A percentile compares a stretch with the other conserved stretches of the same genome.
Evolutionary conservation across 2,888 invertebrate species (phyloP).

Genomic region (Quadroppia sp.): DNA sequence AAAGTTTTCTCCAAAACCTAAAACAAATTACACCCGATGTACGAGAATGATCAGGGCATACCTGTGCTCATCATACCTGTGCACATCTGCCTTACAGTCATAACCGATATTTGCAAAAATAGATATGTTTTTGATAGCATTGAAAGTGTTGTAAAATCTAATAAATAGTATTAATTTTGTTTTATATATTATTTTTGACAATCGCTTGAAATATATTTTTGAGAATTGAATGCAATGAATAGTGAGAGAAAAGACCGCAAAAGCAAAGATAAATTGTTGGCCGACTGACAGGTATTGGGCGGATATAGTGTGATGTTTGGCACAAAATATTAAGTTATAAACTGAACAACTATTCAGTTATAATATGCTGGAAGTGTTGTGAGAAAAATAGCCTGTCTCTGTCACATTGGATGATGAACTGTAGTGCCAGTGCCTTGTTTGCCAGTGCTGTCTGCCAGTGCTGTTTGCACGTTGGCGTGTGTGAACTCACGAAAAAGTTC

Average conservation of each 20-base stretch:
- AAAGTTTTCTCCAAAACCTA: no score
- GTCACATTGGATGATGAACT: slow-evolving; percentile 34
- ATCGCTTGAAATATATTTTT: slow-evolving; percentile 24
- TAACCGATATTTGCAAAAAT: neutral
- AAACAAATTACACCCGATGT: no score
- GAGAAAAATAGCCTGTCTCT: slow-evolving; percentile 38
- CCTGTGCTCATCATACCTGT: no score
- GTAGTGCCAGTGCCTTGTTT: slow-evolving; percentile 30
- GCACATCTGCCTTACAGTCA: neutral
- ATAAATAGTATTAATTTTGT: slow-evolving; percentile 10
- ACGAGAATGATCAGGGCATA: no score
- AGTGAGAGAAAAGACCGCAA: neutral
- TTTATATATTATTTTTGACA: slow-evolving; percentile 23
- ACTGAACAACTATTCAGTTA: slow-evolving; percentile 17
- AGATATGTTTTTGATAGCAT: neutral
- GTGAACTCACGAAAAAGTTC: slow-evolving; percentile 33
- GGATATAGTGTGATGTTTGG: slow-evolving; percentile 31
- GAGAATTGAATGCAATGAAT: neutral
- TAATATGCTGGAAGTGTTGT: slow-evolving; percentile 30
- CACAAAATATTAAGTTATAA: slow-evolving; percentile 36
- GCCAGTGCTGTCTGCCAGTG: neutral
- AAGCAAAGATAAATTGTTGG: slow-evolving; percentile 26
- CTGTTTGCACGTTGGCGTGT: slow-evolving; percentile 23
- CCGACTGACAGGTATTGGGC: slow-evolving; percentile 33
- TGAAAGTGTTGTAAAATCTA: neutral